Conservation (phyloP, 2,888 invertebrate species). For the Papilio gigon region DNA sequence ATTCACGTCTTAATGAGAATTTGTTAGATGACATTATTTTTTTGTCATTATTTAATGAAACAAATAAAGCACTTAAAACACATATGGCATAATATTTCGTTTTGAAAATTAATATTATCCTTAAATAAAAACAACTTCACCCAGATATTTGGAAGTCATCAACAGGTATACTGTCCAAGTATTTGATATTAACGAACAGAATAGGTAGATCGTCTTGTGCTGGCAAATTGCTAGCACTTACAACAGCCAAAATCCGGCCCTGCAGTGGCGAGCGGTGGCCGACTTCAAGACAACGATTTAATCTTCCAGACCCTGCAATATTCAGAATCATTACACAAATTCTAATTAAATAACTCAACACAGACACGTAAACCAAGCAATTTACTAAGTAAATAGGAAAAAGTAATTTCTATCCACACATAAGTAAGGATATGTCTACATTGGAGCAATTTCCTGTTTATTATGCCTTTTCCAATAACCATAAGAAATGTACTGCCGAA, state of each 20-base stretch:
- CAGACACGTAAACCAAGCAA: not conserved
- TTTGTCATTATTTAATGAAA: no score
- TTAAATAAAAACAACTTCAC: conserved; percentile 50
- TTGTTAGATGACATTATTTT: no score
- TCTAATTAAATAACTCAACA: not conserved
- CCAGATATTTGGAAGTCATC: conserved; percentile 57
- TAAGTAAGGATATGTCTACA: no score
- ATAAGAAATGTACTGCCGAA: no score
- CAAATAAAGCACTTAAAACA: no score
- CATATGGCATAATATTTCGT: no score
- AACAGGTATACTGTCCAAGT: conserved; percentile 60
- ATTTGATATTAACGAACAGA: conserved; percentile 66
- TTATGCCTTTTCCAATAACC: no score
- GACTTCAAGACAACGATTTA: conserved; percentile 56
- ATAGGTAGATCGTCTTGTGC: conserved; percentile 69
- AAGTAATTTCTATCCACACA: no score
- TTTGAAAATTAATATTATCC: not conserved
- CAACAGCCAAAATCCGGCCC: conserved; percentile 64
- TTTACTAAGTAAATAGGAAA: not conserved
- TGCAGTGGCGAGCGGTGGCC: conserved; percentile 59
- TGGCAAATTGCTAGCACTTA: conserved; percentile 67
- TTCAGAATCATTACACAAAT: conserved; percentile 2
- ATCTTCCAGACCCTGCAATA: conserved; percentile 63
- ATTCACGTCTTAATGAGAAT: no score
- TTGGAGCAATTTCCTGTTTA: no score